Base-by-base conservation (phyloP, 2,888 invertebrate species). In the Diabrotica balteata region DNA sequence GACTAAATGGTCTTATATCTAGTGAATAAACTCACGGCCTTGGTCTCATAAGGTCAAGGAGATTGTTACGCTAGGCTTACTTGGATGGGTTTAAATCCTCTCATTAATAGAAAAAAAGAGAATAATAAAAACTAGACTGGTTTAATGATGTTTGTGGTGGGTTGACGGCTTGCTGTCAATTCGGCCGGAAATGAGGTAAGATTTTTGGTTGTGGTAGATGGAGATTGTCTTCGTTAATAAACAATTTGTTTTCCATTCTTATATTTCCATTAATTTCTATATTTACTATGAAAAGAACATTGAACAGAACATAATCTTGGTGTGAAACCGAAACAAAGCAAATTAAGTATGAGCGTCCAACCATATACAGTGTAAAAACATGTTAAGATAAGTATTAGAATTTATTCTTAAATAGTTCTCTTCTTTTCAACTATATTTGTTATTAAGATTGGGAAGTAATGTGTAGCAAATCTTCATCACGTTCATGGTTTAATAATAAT, bases 21-120 rank as follows among this genome's bases (percentile, higher is more conserved):
- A 78, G 77, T 77, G 76, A 78, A 77, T 77, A 78, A 77, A 78
- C 77, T 74, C 71, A 71, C 75, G 78, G 77, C 79, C 79, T 79
- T 79, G 77, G 72, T 63, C 60, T 73, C 68, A 70, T 70, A 76
- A 78, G 79, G 79, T 78, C 79, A 79, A 79, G 79, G 79, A 76
- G 74, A 76, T 73, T 76, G 76, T 78, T 79, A 77, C 77, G 77
- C 77, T 77, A 78, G 77, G 75, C 73, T 76, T 70, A 73, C 75
- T 68, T 67, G 67, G 53, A 65, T 64, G 61, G 63, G 60, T 69
- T 66, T 66, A 63, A 69, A 67, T 63, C 61, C 63, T 63, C 63
- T 63, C 63, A 63, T 63, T 63, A 63, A 64, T 64, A 59, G 59
- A 58, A 59, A 22, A 63, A n/a, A 57, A 44, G 45, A 32, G 54